Evolutionary conservation across 2,888 invertebrate genomes (phyloP), one percentile per base, ranked within the genome.

Genomic region (Cephus pygmeus): DNA sequence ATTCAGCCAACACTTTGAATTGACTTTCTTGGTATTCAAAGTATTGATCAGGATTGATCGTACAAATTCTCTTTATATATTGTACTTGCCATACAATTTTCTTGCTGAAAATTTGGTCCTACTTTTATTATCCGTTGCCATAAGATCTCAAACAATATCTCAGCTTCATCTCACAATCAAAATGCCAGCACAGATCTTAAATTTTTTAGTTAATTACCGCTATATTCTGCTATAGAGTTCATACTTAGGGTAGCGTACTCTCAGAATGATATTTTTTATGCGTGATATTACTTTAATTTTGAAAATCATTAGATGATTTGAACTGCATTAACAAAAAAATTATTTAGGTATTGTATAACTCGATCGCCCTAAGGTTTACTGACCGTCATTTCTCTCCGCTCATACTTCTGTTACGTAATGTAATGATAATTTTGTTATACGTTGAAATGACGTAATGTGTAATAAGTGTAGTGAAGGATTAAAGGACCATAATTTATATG

Each of bases 131-230:
- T n/a, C 34, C n/a, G 68, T 69, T 15, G 34, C 34, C 30, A 9
- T 68, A 75, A 75, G 11, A 34, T 75, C 34, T 56, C 68, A 69
- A 68, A 31, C 30, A 56, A 75, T 69, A 34, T 76, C 69, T 23
- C n/a, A 33, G 68, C n/a, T 34, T 75, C 3, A n/a, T 31, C 35
- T n/a, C 33, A 34, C 12, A 73, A 73, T 73, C 31, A 34, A 34
- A 12, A 68, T 34, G 69, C 23, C 33, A 69, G 31, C 3, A 1
- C 34, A 33, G 30, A 56, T 30, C 23, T 56, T 56, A 23, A 1
- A 15, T 68, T 77, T 74, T 73, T 15, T 56, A 56, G 23, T 56
- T 23, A 56, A 56, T 23, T 56, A 56, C 23, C 9, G 2, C 23
- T 56, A 23, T 15, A 23, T 23, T 56, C 23, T 23, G 23, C 2